phyloP scores from a whole-genome alignment of 2,888 invertebrate species.

The Meghimatium bilineatum region DNA sequence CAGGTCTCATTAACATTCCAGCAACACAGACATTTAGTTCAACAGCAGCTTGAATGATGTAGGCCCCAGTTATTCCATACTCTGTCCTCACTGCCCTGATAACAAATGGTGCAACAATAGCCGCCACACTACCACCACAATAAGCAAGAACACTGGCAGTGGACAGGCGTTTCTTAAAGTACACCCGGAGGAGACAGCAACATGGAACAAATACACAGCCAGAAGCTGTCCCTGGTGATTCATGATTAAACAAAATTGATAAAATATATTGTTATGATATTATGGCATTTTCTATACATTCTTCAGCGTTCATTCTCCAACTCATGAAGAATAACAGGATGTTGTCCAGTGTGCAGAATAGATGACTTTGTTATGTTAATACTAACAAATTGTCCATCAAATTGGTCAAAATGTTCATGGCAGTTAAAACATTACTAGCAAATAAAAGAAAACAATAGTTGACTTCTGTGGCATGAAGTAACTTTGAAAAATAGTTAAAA shows the following conservation, averaged over 20 bases:
- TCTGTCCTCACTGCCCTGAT: constrained; percentile 33
- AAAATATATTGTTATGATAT: too few relatives aligned
- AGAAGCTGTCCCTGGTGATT: constrained; percentile 26
- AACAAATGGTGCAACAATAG: constrained; percentile 44
- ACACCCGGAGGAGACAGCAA: constrained; percentile 41
- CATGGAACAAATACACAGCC: constrained; percentile 40
- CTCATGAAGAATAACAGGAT: too few relatives aligned
- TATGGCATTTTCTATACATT: too few relatives aligned
- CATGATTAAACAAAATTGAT: not conserved
- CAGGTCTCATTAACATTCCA: constrained; percentile 44
- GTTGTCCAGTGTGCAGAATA: too few relatives aligned
- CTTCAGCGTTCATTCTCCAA: too few relatives aligned
- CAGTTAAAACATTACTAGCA: too few relatives aligned
- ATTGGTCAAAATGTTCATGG: too few relatives aligned
- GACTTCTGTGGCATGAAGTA: too few relatives aligned
- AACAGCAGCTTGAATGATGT: constrained; percentile 41
- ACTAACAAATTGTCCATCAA: too few relatives aligned
- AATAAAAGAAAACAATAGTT: too few relatives aligned
- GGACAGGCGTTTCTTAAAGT: constrained; percentile 48
- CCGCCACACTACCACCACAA: constrained; percentile 43
- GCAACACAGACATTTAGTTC: constrained; percentile 43
- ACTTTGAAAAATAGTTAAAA: too few relatives aligned
- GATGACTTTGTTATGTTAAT: too few relatives aligned
- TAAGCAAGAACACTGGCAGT: constrained; percentile 44
- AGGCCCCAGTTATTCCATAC: constrained; percentile 44